Evolutionary conservation across 2,888 invertebrate genomes (phyloP), one percentile per base, ranked within the genome.

Genomic region (Cheilosia urbana): DNA sequence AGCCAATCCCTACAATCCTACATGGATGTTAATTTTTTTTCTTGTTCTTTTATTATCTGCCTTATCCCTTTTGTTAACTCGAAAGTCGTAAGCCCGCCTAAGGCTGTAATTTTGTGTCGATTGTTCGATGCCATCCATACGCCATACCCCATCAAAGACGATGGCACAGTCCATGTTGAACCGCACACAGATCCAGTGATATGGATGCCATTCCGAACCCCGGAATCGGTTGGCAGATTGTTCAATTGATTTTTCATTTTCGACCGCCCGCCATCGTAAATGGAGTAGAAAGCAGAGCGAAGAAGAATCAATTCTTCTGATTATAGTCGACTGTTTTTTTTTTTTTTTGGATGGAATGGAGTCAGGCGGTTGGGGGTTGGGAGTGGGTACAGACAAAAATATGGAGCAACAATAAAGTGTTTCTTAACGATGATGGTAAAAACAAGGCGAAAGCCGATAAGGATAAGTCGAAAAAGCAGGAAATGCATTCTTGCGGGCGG

Each of bases 81-180:
- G 62, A 78, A 82, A 68, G 62, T 80, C 66, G 62, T 72, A 82
- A 68, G 62, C 21, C 27, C 11, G 78, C 83, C 72, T 79, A 15
- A 78, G 68, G 83, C 78, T 68, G 62, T 83, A 79, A 78, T 83
- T 78, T 83, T 57, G 51, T 68, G 49, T 66, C 78, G 78, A 83
- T 78, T 83, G 82, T 83, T 78, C 55, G 62, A 62, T 73, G 66
- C 72, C 47, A 42, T 78, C 49, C 68, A 27, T 27, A 27, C 27
- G 30, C 30, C 30, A 9, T 30, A 9, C n/a, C 51, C 62, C 42
- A 63, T 78, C 78, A 30, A 65, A 69, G 77, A 51, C 45, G 58
- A 60, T 63, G 63, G 24, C 45, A 45, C 45, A 45, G 57, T 66
- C 37, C 21, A 66, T 40, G 49, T 42, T 57, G 19, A 63, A 49